Conservation (phyloP, 2,888 invertebrate species). For the Melieria picta region DNA sequence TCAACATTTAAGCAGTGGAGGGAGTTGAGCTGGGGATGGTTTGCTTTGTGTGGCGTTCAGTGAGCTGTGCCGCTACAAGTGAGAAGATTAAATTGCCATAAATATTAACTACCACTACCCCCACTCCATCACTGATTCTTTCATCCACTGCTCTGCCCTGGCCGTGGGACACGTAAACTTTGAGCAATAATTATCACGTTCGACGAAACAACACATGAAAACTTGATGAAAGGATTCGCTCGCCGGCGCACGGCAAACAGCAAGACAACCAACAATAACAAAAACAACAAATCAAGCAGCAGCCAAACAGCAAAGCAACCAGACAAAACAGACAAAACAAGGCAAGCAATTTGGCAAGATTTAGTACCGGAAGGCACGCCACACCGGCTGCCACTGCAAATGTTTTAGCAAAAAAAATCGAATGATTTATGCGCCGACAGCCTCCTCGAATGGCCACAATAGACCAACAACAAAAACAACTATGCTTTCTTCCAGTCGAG, state of each 20-base stretch:
- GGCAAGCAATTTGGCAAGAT: conserved; percentile 42
- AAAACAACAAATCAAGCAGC: not conserved
- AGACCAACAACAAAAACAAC: too few species aligned
- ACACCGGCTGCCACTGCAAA: conserved; percentile 12
- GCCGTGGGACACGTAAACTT: conserved; percentile 10
- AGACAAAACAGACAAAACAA: not conserved
- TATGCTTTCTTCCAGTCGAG: too few species aligned
- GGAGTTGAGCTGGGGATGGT: not conserved
- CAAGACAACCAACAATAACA: conserved; percentile 5
- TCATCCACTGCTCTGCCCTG: too few species aligned
- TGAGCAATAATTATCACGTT: conserved; percentile 31
- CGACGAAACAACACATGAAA: conserved; percentile 18
- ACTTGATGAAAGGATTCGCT: conserved; percentile 38
- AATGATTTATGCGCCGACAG: conserved; percentile 50
- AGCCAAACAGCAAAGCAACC: not conserved
- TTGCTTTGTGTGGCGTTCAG: not conserved
- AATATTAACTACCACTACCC: conserved; percentile 57
- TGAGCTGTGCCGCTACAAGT: conserved; percentile 47
- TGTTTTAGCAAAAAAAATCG: conserved; percentile 49
- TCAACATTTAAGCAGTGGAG: not conserved
- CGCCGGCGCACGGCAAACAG: not conserved
- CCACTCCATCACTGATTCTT: not conserved
- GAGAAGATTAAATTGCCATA: conserved; percentile 60
- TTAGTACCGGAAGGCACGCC: conserved; percentile 58
- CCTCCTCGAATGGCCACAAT: too few species aligned